Percentiles rank a stretch among this genome's conserved stretches.
These are phyloP conservation scores for Coelopa frigida DNA, from an alignment of 1,140 invertebrate genomes.

Conservation along the genomic window DNA sequence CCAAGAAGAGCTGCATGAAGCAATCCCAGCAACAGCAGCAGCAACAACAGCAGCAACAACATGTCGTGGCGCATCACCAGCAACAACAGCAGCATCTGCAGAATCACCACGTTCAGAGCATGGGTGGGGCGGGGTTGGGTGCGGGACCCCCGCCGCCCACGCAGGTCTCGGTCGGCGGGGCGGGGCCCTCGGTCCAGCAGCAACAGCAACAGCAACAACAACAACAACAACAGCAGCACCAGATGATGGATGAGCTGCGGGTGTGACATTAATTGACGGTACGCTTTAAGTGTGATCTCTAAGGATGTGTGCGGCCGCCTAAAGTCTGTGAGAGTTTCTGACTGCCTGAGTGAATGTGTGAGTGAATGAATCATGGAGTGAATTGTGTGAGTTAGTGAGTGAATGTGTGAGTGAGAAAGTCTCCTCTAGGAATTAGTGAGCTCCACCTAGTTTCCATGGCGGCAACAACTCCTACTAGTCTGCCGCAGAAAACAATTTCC, in stretches of 20 bases:
- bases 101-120: conserved; percentile 44
- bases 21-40: conserved; percentile 23
- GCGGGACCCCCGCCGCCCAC: conserved; percentile 24
- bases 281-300: conserved; percentile 45
- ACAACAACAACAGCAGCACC: conserved; percentile 47
- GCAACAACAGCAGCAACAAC: conserved; percentile 49
- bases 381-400: no score
- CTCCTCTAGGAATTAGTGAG: no score
- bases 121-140: conserved; percentile 39
- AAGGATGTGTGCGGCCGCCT: no score
- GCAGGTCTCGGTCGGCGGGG: conserved; percentile 9
- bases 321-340: no score
- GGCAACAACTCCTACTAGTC: no score
- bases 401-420: no score
- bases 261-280: conserved; percentile 63
- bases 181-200: conserved; percentile 42
- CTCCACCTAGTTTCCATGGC: no score
- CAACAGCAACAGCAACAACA: conserved; percentile 29
- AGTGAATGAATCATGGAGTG: no score
- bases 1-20: conserved; percentile 54
- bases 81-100: conserved; percentile 33
- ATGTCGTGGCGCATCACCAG: conserved; percentile 48
- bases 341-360: no score
- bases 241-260: conserved; percentile 64
- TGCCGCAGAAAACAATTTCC: no score